Conservation (phyloP, 1,140 invertebrate species). For the Trissolcus basalis region DNA sequence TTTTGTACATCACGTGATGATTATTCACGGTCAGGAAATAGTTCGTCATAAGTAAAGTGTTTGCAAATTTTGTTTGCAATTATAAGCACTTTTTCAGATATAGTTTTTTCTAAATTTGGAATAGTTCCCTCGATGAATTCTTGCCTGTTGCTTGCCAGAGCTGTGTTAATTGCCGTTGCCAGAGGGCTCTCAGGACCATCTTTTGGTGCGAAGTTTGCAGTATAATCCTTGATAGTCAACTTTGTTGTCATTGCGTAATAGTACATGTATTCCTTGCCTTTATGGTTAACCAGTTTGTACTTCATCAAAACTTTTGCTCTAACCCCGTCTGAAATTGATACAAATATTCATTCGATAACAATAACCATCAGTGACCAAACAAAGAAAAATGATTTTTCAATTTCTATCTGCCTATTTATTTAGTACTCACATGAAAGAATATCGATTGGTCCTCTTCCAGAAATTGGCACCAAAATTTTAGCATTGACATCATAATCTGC, state of each 20-base stretch:
- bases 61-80: slow-evolving; percentile 64
- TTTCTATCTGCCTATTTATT: neutral
- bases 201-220: slow-evolving; percentile 34
- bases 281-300: slow-evolving; percentile 47
- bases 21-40: slow-evolving; percentile 68
- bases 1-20: slow-evolving; percentile 5
- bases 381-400: no score
- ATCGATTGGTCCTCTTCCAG: slow-evolving; percentile 62
- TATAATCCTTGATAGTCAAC: slow-evolving; percentile 57
- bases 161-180: slow-evolving; percentile 56
- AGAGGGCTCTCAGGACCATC: slow-evolving; percentile 51
- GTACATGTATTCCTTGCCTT: slow-evolving; percentile 56
- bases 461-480: slow-evolving; percentile 73
- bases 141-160: slow-evolving; percentile 50
- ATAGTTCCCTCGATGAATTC: slow-evolving; percentile 62
- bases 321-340: slow-evolving; percentile 55
- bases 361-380: no score
- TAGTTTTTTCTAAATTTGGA: slow-evolving; percentile 62
- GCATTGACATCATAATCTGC: slow-evolving; percentile 79
- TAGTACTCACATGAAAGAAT: slow-evolving; percentile 50
- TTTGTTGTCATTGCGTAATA: slow-evolving; percentile 62
- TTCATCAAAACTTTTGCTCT: slow-evolving; percentile 22
- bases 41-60: slow-evolving; percentile 67
- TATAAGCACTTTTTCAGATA: slow-evolving; percentile 57
- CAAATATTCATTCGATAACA: no score